Evolutionary conservation across 37 sponge, comb jelly and placozoan genomes (phyloP), one percentile per base, ranked within the genome.

Genomic region (Aphrocallistes beatrix): DNA sequence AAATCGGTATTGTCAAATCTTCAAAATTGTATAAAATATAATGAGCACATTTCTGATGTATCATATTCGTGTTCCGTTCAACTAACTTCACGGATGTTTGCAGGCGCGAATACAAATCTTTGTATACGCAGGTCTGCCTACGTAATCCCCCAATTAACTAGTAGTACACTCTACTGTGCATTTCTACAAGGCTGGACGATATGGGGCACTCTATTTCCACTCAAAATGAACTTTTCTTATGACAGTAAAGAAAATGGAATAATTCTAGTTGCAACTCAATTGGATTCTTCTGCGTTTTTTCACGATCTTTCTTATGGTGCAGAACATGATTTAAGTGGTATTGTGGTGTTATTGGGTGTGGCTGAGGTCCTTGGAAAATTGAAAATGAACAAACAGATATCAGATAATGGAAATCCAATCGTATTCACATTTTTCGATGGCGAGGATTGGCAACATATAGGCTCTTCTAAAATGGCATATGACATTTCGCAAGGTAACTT

Each of bases 181-280:
- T 28, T 28, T 6, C 75, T 60, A 13, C 75, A 60, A 60, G 75
- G 75, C 21, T 60, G 75, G 75, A 25, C 75, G 6, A 6, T 60
- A 19, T 60, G 75, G 75, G 75, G 75, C n/a, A 60, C 75, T 32
- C n/a, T 60, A 60, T 60, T 60, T 60, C 75, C 75, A 60, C n/a
- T 60, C 28, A 19, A 3, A 28, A 30, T 25, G 75, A 60, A 60
- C 34, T 25, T 30, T 6, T 25, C 10, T 30, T 60, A 60, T 60
- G n/a, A 60, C 75, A 60, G 3, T 60, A 60, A 21, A 32, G 75
- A 60, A 13, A 13, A 60, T 60, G 75, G 75, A 25, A 60, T 60
- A 3, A 60, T 60, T 19, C 8, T 60, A 3, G 34, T 60, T 3
- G 75, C 75, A 13, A 30, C 75, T 60, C 75, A 60, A 13, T 60